A percentile compares a stretch with the other conserved stretches of the same genome.
Conservation (phyloP, 92 coral and sea anemone genomes). For the Chrysogorgia sp. region DNA sequence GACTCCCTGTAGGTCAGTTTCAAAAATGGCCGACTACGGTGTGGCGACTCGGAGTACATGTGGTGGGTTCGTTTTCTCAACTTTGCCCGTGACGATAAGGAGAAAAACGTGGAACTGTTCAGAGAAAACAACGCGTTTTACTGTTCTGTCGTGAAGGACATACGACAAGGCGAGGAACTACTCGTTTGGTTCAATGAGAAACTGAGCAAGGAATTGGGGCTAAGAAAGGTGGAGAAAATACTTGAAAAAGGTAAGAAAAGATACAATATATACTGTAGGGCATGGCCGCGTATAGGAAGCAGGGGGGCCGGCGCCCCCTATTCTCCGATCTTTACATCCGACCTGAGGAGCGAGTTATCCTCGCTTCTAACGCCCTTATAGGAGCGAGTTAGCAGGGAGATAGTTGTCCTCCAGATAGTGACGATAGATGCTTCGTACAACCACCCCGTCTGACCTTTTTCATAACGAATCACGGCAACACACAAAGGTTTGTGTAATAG, state of each 20-base stretch:
- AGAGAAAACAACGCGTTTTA: constrained; percentile 71
- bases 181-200: constrained; percentile 79
- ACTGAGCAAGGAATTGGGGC: constrained; percentile 63
- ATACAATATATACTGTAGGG: background rate
- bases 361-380: too few species aligned
- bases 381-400: too few species aligned
- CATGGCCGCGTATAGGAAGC: too few species aligned
- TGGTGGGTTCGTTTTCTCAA: constrained; percentile 88
- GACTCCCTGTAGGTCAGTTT: constrained; percentile 77
- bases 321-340: too few species aligned
- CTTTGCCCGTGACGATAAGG: constrained; percentile 80
- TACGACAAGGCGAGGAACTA: constrained; percentile 87
- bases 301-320: too few species aligned
- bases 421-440: too few species aligned
- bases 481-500: too few species aligned
- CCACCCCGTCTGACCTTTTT: too few species aligned
- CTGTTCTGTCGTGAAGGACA: constrained; percentile 71
- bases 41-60: constrained; percentile 82
- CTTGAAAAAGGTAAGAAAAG: constrained; percentile 50
- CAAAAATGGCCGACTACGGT: constrained; percentile 77
- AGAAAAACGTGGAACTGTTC: constrained; percentile 84
- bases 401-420: too few species aligned
- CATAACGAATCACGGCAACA: too few species aligned
- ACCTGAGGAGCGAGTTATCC: too few species aligned
- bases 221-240: constrained; percentile 53